These are phyloP conservation scores for Bombus turneri DNA, from an alignment of 1,140 invertebrate genomes.

Conservation along the genomic window DNA sequence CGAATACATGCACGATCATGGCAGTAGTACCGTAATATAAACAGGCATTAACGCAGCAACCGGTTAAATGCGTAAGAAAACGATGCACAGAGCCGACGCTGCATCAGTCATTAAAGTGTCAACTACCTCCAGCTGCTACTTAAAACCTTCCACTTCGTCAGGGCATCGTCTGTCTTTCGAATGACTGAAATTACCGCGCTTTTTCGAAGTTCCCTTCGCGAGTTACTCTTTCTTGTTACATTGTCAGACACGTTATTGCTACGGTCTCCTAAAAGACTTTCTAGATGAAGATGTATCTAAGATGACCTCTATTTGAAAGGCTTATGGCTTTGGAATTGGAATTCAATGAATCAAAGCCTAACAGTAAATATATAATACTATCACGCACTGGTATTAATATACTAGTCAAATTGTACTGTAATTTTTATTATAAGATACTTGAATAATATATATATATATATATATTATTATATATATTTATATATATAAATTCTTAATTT, in stretches of 20 bases:
- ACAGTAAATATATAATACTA: too few species aligned
- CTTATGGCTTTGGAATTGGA: neutral
- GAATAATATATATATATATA: neutral
- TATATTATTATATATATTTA: too few species aligned
- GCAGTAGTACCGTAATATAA: conserved; percentile 39
- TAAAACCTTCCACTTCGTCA: neutral
- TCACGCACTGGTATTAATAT: too few species aligned
- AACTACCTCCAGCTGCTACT: conserved; percentile 32
- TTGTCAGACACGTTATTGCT: neutral
- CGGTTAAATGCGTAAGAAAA: conserved; percentile 46
- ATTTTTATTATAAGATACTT: neutral
- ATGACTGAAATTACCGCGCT: neutral
- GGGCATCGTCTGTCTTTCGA: neutral
- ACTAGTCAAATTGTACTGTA: neutral
- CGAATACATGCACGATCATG: conserved; percentile 14
- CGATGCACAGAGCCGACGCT: conserved; percentile 1
- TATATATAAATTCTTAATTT: neutral
- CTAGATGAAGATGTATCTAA: neutral
- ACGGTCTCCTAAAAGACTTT: neutral
- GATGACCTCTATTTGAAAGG: neutral
- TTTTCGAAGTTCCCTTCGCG: neutral
- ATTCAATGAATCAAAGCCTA: neutral
- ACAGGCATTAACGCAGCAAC: conserved; percentile 45
- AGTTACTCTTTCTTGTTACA: neutral
- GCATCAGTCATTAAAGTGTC: conserved; percentile 50